Percentiles rank a stretch among this genome's conserved stretches.
These are phyloP conservation scores for Agrypnus murinus DNA, from an alignment of 2,888 invertebrate genomes.

Conservation along the genomic window DNA sequence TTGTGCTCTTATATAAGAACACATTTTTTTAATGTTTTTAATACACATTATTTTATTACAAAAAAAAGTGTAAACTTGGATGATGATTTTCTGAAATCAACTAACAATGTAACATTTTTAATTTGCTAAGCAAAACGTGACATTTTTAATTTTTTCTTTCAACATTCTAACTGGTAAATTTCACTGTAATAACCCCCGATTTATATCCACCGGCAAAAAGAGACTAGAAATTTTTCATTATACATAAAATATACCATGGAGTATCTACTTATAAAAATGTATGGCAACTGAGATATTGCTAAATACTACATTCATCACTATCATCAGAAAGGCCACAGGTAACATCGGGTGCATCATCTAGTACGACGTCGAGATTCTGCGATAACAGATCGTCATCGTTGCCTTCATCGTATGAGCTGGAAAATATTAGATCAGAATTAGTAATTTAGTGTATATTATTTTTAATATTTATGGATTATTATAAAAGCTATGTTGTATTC, in stretches of 20 bases:
- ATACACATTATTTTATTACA: constrained; percentile 18
- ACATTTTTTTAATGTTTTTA: neutral
- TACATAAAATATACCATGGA: constrained; percentile 31
- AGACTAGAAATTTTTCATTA: constrained; percentile 45
- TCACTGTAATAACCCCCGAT: constrained; percentile 20
- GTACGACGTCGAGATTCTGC: constrained; percentile 79
- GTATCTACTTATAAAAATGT: constrained; percentile 34
- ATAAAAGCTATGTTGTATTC: neutral
- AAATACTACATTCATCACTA: constrained; percentile 80
- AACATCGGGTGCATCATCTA: constrained; percentile 68
- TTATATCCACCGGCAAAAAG: constrained; percentile 22
- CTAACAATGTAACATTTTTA: neutral
- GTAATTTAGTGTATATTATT: neutral
- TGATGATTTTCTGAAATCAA: constrained; percentile 15
- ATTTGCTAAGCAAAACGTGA: constrained; percentile 36
- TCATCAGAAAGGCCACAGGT: constrained; percentile 67
- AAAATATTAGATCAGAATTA: constrained; percentile 57
- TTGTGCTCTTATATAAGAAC: neutral
- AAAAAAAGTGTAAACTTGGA: constrained; percentile 32
- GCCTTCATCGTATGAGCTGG: constrained; percentile 82
- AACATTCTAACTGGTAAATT: constrained; percentile 7
- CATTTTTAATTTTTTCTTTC: constrained; percentile 10
- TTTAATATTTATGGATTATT: too few species aligned
- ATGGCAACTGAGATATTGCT: constrained; percentile 57
- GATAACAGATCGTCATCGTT: constrained; percentile 79